Conservation (phyloP, 2,888 invertebrate genomes). For the Eupithecia insigniata region DNA sequence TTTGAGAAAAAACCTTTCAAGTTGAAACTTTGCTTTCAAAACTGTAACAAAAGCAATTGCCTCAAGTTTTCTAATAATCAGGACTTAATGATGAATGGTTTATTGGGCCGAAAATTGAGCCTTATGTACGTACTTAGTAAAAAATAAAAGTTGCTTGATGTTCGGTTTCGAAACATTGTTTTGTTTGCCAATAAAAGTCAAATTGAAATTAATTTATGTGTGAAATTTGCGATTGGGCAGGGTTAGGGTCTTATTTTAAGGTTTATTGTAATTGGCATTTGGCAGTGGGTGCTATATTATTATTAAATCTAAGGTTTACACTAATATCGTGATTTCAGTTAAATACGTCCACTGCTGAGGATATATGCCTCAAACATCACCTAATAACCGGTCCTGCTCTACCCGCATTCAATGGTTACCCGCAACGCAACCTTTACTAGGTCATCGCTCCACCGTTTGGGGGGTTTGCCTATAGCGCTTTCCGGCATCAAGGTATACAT, state of each 20-base stretch:
- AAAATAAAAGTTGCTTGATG: conserved; percentile 25
- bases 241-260: background rate
- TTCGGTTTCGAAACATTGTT: conserved; percentile 19
- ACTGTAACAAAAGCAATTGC: conserved; percentile 41
- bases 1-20: conserved; percentile 56
- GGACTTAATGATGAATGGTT: conserved; percentile 44
- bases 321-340: no score
- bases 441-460: background rate
- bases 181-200: conserved; percentile 23
- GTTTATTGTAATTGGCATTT: background rate
- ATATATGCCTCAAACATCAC: background rate
- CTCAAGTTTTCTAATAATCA: conserved; percentile 47
- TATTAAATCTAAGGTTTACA: background rate
- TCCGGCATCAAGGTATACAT: background rate
- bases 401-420: background rate
- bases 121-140: conserved; percentile 25
- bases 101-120: conserved; percentile 33
- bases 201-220: conserved; percentile 18
- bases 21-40: conserved; percentile 51
- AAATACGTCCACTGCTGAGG: background rate
- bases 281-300: background rate
- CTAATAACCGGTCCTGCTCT: background rate
- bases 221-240: background rate
- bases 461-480: background rate
- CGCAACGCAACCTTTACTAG: background rate